Evolutionary conservation across 1,140 invertebrate species (phyloP), one percentile per base, ranked within the genome.

Genomic region (Vanessa tameamea): DNA sequence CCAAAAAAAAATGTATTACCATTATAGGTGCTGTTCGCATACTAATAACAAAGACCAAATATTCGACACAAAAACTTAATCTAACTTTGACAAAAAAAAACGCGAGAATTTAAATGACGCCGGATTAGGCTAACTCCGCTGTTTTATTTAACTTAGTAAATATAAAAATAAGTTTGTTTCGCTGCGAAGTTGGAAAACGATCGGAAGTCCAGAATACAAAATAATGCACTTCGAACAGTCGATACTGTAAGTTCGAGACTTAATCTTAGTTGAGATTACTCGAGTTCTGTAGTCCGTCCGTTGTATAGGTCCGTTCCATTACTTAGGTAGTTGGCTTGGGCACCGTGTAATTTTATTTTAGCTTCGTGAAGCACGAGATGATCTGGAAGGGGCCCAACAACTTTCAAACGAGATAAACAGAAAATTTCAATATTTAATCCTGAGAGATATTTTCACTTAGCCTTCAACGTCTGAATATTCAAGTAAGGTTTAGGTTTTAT

Each of bases 221-320:
- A 89, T 88, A 89, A 87, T 87, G 83, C 81, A 83, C 79, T 80
- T 64, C 75, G 76, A 75, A 64, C 81, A 87, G 78, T 85, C 82
- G 82, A 90, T 90, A 86, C 83, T 72, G 68, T 78, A 87, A 91
- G 80, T 91, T 90, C 72, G 78, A 79, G 85, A 86, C 78, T 88
- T 88, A 91, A 91, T 90, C 87, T 86, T 82, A 84, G 81, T 85
- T 83, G 82, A 82, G 85, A 86, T 88, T 89, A 85, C 82, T 84
- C 70, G 68, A 80, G 77, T 82, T 73, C 75, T 81, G 80, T 77
- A 81, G 64, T 76, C 79, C 75, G 78, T 80, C 78, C 78, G 66
- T 79, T 82, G 74, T 78, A 73, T 77, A 79, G 77, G 80, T 83
- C 85, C 82, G 81, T 86, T 86, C 82, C 82, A 82, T 89, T 88